Evolutionary conservation across 2,888 invertebrate genomes (phyloP), one percentile per base, ranked within the genome.

Genomic region (Cosmorhoe ocellata): DNA sequence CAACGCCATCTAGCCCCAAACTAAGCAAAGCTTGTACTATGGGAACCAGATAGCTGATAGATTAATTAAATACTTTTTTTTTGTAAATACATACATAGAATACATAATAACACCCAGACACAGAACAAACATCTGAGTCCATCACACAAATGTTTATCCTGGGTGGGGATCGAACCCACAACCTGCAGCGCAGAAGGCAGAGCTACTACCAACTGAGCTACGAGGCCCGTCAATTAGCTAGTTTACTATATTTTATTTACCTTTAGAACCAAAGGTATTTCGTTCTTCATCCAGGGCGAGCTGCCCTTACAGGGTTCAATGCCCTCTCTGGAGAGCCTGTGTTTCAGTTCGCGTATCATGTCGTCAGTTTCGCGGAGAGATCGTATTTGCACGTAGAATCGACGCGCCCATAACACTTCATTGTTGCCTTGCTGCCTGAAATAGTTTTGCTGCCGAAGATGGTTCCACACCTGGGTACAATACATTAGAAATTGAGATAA

Each of bases 281-380:
- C 85, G 13, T 74, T 67, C 27, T 71, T 76, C 51, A 66, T 69
- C 89, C 90, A 90, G 1, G 83, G 80, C 41, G 82, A 74, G 36
- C 60, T 52, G 0, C 61, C 91, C 0, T 77, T 76, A 3, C 89
- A 82, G 32, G 91, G 83, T 33, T 89, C 91, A 34, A 97, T 93
- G 42, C 94, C 93, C 51, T 94, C 76, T 0, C 68, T 47, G 1
- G 84, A 70, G 3, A 97, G 88, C 0, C 97, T 91, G 13, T 66
- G 52, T 9, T 90, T 92, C 33, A 98, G 79, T 61, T 98, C 98
- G 0, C 85, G 79, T 1, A 95, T 92, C 48, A 97, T 76, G 14
- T 93, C 91, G 64, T 94, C 91, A 74, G 96, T 92, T 71, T 97
- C 97, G 4, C 91, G 90, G 42, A 97, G 78, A 0, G 94, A 92